A percentile compares a stretch with the other conserved stretches of the same genome.
phyloP scores from a whole-genome alignment of 2,797 vertebrate genomes.

The Cottoperca gobio region DNA sequence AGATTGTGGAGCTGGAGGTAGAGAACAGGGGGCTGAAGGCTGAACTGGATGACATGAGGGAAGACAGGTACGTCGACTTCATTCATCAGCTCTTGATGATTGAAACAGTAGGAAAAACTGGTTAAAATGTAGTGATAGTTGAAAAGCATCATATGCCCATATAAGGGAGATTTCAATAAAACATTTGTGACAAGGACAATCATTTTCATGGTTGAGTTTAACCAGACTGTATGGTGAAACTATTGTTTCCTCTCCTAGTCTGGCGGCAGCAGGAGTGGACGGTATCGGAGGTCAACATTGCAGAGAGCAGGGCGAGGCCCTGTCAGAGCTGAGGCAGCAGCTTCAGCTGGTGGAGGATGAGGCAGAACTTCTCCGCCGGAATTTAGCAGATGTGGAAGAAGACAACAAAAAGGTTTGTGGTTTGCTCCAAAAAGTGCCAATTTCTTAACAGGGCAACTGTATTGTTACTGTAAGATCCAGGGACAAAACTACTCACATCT shows the following conservation, averaged over 20 bases:
- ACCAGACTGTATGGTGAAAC: background rate
- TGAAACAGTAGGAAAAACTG: background rate
- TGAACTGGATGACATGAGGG: constrained; percentile 96
- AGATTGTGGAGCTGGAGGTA: constrained; percentile 98
- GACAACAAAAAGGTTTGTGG: constrained; percentile 90
- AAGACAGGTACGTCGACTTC: constrained; percentile 81
- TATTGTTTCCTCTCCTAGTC: constrained; percentile 70
- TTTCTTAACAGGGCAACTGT: background rate
- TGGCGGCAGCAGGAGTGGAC: constrained; percentile 84
- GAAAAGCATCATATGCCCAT: background rate
- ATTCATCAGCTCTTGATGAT: background rate
- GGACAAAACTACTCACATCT: background rate
- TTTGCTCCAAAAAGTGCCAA: background rate
- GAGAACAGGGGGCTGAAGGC: constrained; percentile 98
- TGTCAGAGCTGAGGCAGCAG: constrained; percentile 96
- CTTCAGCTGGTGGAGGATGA: constrained; percentile 98
- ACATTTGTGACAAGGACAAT: background rate
- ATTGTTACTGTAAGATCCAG: background rate
- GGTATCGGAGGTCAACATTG: constrained; percentile 87
- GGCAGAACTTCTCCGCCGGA: constrained; percentile 95
- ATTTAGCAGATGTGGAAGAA: constrained; percentile 95
- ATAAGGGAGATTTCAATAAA: background rate
- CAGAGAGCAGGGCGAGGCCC: constrained; percentile 92
- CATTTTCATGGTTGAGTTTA: background rate
- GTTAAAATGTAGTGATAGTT: background rate